Percentiles rank a stretch among this genome's conserved stretches.
phyloP scores from a whole-genome alignment of 2,113 vertebrate genomes.

The Pteronura brasiliensis region DNA sequence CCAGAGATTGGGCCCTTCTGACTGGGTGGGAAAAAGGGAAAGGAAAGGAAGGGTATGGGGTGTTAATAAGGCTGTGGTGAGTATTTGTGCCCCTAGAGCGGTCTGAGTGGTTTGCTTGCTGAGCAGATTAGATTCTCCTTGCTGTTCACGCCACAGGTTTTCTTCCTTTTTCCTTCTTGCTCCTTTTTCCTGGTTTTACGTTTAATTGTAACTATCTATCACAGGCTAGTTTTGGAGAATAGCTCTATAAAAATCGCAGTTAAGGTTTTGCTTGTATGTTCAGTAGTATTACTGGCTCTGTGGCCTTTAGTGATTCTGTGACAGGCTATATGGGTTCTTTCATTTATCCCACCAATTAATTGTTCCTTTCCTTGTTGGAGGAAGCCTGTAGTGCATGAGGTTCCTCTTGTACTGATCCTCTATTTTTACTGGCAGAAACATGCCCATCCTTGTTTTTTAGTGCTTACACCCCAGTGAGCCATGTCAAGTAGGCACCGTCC shows the following conservation, averaged over 20 bases:
- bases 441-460: background rate
- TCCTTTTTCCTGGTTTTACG: conserved; percentile 23
- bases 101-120: background rate
- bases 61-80: background rate
- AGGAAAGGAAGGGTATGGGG: background rate
- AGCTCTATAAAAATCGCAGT: background rate
- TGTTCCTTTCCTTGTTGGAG: background rate
- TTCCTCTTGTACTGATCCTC: background rate
- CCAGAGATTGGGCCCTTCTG: conserved; percentile 13
- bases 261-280: background rate
- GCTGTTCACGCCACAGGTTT: background rate
- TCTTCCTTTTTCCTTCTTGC: background rate
- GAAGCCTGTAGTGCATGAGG: background rate
- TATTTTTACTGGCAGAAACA: background rate
- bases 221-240: background rate
- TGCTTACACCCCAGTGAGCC: background rate
- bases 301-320: conserved; percentile 28
- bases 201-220: conserved; percentile 8
- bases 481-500: background rate
- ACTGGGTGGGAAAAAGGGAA: background rate
- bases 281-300: background rate
- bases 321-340: background rate
- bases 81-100: background rate
- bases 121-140: background rate
- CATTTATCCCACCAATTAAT: background rate